These are phyloP conservation scores for Prionailurus bengalensis DNA, from an alignment of 2,113 vertebrate species.

Conservation along the genomic window DNA sequence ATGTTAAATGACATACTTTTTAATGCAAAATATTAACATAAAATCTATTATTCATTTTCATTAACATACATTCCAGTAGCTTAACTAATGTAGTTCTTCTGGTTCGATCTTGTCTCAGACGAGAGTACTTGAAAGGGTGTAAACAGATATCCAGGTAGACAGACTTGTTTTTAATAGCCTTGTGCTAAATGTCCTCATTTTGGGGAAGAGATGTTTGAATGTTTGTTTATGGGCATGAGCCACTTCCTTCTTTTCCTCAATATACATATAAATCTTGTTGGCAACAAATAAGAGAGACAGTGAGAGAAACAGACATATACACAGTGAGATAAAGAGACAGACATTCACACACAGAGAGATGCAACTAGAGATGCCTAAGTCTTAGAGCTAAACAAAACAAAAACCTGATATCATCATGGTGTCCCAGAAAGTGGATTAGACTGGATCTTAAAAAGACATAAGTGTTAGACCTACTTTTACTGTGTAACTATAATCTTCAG, in stretches of 20 bases:
- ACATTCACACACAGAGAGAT: not conserved
- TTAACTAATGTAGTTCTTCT: constrained; percentile 61
- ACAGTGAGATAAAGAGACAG: not conserved
- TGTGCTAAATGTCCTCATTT: constrained; percentile 47
- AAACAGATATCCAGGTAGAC: constrained; percentile 67
- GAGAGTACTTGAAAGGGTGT: constrained; percentile 59
- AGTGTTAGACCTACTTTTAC: not conserved
- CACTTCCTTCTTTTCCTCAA: constrained; percentile 13
- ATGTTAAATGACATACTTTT: constrained; percentile 9
- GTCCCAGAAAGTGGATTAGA: constrained; percentile 28
- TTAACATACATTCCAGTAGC: constrained; percentile 32
- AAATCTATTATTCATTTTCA: constrained; percentile 47
- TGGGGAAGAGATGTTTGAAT: constrained; percentile 21
- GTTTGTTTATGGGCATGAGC: not conserved
- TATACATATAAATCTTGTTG: not conserved
- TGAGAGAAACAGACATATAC: not conserved
- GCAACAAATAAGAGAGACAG: not conserved
- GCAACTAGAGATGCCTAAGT: not conserved
- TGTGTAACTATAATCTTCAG: not conserved
- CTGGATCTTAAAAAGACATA: not conserved
- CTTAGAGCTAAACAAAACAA: constrained; percentile 29
- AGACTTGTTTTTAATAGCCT: constrained; percentile 68
- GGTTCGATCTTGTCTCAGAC: constrained; percentile 58
- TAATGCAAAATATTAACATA: constrained; percentile 47
- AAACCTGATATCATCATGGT: not conserved